phyloP scores from a whole-genome alignment of 1,140 invertebrate species.

The Heliothis subflexa region DNA sequence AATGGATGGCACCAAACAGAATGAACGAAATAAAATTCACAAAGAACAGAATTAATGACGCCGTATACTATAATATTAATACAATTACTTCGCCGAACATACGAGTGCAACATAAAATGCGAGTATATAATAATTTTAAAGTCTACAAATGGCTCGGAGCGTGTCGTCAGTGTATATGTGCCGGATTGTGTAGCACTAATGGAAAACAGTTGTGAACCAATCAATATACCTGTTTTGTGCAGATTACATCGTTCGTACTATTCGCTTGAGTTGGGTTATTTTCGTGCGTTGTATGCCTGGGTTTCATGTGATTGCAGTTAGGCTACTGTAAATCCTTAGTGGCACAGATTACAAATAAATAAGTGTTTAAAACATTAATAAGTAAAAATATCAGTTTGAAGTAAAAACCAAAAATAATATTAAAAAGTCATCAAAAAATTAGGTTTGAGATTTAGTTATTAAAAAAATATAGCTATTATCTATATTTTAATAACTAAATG shows the following conservation, averaged over 20 bases:
- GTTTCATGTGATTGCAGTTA: too few species aligned
- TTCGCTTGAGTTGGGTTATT: neutral
- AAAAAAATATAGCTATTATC: too few species aligned
- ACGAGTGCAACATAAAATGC: slow-evolving; percentile 3
- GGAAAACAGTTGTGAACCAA: slow-evolving; percentile 54
- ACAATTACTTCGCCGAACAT: slow-evolving; percentile 9
- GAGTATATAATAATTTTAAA: slow-evolving; percentile 33
- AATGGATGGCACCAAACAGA: too few species aligned
- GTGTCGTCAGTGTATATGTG: slow-evolving; percentile 22
- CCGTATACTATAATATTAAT: slow-evolving; percentile 3
- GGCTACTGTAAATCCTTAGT: too few species aligned
- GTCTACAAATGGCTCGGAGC: slow-evolving; percentile 1
- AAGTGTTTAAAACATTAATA: too few species aligned
- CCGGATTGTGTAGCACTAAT: slow-evolving; percentile 50
- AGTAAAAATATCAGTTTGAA: too few species aligned
- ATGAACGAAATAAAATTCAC: too few species aligned
- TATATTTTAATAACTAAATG: too few species aligned
- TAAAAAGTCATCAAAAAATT: neutral
- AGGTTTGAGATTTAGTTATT: too few species aligned
- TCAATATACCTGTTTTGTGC: slow-evolving; percentile 48
- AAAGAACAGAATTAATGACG: too few species aligned
- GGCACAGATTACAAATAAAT: too few species aligned
- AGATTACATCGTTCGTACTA: slow-evolving; percentile 15
- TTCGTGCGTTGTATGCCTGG: neutral
- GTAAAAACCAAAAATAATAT: neutral